A percentile compares a stretch with the other conserved stretches of the same genome.
phyloP scores from a whole-genome alignment of 92 coral and sea anemone genomes.

The Zoanthus gigantus region DNA sequence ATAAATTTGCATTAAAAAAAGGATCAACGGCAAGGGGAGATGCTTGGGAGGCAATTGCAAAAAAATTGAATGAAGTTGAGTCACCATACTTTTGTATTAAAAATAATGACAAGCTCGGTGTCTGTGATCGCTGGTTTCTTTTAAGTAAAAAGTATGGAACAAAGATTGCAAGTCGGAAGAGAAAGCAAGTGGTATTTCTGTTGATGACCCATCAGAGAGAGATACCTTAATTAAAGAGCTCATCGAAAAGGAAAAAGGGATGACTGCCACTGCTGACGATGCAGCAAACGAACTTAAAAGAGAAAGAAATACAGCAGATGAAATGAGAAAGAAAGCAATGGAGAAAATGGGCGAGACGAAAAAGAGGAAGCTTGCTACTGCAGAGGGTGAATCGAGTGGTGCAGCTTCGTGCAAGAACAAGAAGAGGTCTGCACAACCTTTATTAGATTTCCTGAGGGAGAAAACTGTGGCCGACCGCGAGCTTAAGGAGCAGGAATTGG shows the following conservation, averaged over 20 bases:
- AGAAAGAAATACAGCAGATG: background rate
- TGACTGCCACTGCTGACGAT: background rate
- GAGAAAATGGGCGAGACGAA: slow-evolving; percentile 12
- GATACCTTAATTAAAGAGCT: slow-evolving; percentile 3
- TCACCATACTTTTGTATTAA: no score
- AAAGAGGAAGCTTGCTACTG: slow-evolving; percentile 5
- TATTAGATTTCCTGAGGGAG: background rate
- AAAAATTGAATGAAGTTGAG: no score
- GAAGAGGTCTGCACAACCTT: slow-evolving; percentile 14
- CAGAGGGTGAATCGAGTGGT: background rate
- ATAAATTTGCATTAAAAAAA: no score
- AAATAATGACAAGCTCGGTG: background rate
- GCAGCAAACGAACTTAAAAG: background rate
- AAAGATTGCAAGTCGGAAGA: background rate
- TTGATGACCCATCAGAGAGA: slow-evolving; percentile 5
- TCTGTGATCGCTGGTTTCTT: slow-evolving; percentile 7
- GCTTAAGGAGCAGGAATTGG: slow-evolving; percentile 1
- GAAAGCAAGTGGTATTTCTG: slow-evolving; percentile 4
- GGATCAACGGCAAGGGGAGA: no score
- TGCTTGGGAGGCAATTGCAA: no score
- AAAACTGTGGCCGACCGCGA: background rate
- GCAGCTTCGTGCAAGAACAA: background rate
- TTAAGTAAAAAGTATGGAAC: background rate
- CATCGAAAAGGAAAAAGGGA: background rate
- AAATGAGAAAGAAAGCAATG: slow-evolving; percentile 9